Evolutionary conservation across 2,888 invertebrate genomes (phyloP), one percentile per base, ranked within the genome.

Genomic region (Neelides folsomi): DNA sequence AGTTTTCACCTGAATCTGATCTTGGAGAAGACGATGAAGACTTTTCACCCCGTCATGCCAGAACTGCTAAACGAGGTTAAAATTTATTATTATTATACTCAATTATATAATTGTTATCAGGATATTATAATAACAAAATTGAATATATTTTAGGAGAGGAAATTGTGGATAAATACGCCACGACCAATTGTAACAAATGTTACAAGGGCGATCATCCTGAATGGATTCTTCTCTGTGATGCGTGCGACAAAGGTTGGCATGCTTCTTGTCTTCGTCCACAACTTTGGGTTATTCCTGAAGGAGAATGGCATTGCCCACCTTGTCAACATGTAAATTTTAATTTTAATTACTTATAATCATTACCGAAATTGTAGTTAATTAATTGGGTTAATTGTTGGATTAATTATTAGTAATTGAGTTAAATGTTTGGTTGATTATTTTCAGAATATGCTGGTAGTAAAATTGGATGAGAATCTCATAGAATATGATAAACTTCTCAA

Each of bases 301-400:
- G 95, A 0, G 88, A 94, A 71, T 98, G 97, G 98, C 90, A 80
- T 72, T 98, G 98, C 71, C 97, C 97, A 35, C 86, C 88, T 0
- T 98, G 97, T 72, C 87, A 92, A 71, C 97, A 97, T 72, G 88
- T 86, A 66, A 78, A 84, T 67, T 9, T 34, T 10, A 39, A 37
- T 5, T 16, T 12, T 20, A 13, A 27, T 44, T 12, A 44, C 2
- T 13, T n/a, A 12, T 44, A 19, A 44, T 16, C 2, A 13, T 19
- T 18, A 12, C 19, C 19, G 12, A 15, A 5, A 5, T 12, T 42
- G 27, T 20, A n/a, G 27, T 20, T 44, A 44, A n/a, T 18, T 9
- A 44, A 44, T 9, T 44, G 15, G 9, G 9, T n/a, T 47, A 39
- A 20, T 8, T 19, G 15, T n/a, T 12, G 20, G 15, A 45, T 12